A percentile compares a stretch with the other conserved stretches of the same genome.
phyloP scores from a whole-genome alignment of 1,140 invertebrate genomes.

The Latrodectus geometricus region DNA sequence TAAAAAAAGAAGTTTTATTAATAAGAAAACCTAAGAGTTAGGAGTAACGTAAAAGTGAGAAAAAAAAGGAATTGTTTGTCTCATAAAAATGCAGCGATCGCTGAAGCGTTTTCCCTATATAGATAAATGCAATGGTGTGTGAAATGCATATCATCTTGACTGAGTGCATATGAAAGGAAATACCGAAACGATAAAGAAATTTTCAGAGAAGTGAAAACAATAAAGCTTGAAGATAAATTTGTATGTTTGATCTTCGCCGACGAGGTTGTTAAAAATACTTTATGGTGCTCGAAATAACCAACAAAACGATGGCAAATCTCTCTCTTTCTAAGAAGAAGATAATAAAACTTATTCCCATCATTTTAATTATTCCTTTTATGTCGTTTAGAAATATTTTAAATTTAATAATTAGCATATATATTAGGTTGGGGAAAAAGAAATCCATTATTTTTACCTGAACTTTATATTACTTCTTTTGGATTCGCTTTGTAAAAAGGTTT shows the following conservation, averaged over 20 bases:
- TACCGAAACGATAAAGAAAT: background rate
- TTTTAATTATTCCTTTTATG: too few species aligned
- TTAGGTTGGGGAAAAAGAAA: too few species aligned
- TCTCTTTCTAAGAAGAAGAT: too few species aligned
- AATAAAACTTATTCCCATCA: too few species aligned
- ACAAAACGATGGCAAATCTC: too few species aligned
- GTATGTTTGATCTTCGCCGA: constrained; percentile 8
- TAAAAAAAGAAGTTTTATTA: background rate
- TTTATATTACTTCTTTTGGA: too few species aligned
- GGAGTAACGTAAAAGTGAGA: background rate
- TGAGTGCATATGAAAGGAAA: too few species aligned
- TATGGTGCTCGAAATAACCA: too few species aligned
- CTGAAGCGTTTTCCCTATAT: constrained; percentile 8
- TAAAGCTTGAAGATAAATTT: background rate
- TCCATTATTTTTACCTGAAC: too few species aligned
- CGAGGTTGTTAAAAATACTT: background rate
- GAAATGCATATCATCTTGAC: background rate
- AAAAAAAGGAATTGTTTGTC: background rate
- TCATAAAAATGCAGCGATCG: background rate
- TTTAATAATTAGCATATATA: too few species aligned
- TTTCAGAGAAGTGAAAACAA: background rate
- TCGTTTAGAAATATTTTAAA: too few species aligned
- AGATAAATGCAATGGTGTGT: constrained; percentile 23
- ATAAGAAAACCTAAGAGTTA: background rate
- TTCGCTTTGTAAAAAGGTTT: too few species aligned